Evolutionary conservation across 2,113 vertebrate species (phyloP).

Genomic region (Triplophysa tibetana): DNA sequence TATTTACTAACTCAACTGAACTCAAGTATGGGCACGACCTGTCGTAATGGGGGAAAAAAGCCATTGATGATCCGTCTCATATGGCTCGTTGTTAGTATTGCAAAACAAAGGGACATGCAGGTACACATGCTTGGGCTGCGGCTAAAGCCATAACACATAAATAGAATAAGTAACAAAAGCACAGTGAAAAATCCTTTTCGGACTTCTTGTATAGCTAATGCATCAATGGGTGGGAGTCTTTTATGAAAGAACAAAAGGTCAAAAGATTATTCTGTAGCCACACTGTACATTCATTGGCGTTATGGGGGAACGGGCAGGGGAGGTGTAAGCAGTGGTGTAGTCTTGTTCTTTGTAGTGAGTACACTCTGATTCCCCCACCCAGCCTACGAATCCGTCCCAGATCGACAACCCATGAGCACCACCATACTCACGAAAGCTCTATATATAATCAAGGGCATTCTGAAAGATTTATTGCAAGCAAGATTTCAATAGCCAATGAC

Average conservation of each 20-base stretch:
- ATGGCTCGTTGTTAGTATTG: constrained; percentile 4
- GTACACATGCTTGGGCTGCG: constrained; percentile 20
- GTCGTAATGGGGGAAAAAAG: neutral
- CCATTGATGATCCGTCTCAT: constrained; percentile 25
- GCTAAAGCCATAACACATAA: constrained; percentile 13
- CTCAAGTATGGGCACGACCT: constrained; percentile 35
- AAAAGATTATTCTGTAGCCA: constrained; percentile 19
- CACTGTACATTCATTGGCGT: constrained; percentile 3
- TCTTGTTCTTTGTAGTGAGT: too few relatives aligned
- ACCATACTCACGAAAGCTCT: too few relatives aligned
- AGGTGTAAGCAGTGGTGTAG: neutral
- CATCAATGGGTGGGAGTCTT: neutral
- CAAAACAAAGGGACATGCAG: constrained; percentile 19
- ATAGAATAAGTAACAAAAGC: constrained; percentile 24
- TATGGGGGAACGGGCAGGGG: neutral
- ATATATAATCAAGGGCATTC: too few relatives aligned
- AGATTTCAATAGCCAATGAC: too few relatives aligned
- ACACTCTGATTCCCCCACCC: too few relatives aligned
- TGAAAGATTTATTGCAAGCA: too few relatives aligned
- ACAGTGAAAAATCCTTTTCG: neutral
- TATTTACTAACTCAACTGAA: constrained; percentile 35
- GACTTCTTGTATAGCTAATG: constrained; percentile 4
- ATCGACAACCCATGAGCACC: too few relatives aligned
- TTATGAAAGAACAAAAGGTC: constrained; percentile 8
- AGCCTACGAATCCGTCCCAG: too few relatives aligned